Evolutionary conservation across 2,888 invertebrate species (phyloP), one percentile per base, ranked within the genome.

Genomic region (Heliconius erato): DNA sequence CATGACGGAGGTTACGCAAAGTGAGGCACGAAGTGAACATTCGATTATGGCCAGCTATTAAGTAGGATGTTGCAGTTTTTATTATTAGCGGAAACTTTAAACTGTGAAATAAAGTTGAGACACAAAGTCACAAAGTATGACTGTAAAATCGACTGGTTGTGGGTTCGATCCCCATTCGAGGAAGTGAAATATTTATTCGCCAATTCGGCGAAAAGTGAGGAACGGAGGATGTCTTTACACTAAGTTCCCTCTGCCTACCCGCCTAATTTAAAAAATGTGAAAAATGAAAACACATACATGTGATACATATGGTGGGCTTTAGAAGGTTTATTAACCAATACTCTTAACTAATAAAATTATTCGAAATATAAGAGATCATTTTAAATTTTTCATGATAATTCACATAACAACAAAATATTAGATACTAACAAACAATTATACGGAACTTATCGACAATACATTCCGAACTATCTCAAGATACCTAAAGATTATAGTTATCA

Each of bases 1-100:
- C 72, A 76, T 84, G 85, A 84, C 84, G 83, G 82, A 82, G 80
- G 82, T 86, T 86, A 84, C 86, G 86, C 77, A 85, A 86, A 85
- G 79, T 85, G 81, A 84, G 78, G 81, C 86, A 85, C 83, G 85
- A 84, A 80, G 32, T 83, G 81, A 76, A 77, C 80, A 69, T 59
- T 83, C 72, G 80, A 83, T 79, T 81, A 79, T 81, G 79, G 68
- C 79, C 81, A 80, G 74, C 32, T 82, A 79, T 63, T 80, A 79
- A 49, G 54, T 40, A 80, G 32, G n/a, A 69, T 79, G 81, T 79
- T 82, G 71, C 76, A 79, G 72, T 80, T 69, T 80, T 49, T 28
- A 71, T 67, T 82, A 63, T 74, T 82, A 14, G 14, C 16, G 40
- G 14, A 19, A 76, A 40, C 1, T 35, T 63, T 35, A 35, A 35